Evolutionary conservation across 2,888 invertebrate genomes (phyloP), one percentile per base, ranked within the genome.

Genomic region (Patella pellucida): DNA sequence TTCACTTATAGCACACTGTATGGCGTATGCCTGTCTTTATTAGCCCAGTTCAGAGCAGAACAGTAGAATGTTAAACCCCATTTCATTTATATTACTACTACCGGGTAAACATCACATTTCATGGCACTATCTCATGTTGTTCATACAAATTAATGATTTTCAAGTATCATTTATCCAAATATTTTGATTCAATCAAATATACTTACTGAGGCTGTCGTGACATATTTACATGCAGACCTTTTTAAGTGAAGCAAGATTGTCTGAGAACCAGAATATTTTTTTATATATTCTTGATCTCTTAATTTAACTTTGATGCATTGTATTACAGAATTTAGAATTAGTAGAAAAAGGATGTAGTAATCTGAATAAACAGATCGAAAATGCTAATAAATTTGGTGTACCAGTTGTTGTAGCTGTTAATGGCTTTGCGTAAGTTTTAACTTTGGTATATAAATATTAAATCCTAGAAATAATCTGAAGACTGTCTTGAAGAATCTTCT

Each of bases 371-470:
- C 99, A 99, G 91, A 97, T 99, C 79, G 94, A 95, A 89, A 99
- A 99, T 91, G 97, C 96, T 0, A 93, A 92, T 76, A 95, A 95
- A 88, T 97, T 95, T 91, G 96, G 97, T 51, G 93, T 99, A 15
- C 98, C 98, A 0, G 98, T 98, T 9, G 95, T 99, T 4, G 96
- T 99, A 0, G 97, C 97, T 14, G 93, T 99, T 82, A 99, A 99
- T 91, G 93, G 93, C 78, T 96, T 97, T 90, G 92, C 93, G 95
- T 96, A 91, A 92, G 93, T 92, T 31, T 62, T 50, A 19, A 3
- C 9, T 41, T 41, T 4, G 31, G 4, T 4, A 31, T 31, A 4
- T 3, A 4, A 31, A 62, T 62, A n/a, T 62, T 62, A 7, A 62
- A 62, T 62, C 50, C 15, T n/a, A 69, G 19, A 56, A 3, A 62